Conservation (phyloP, 2,113 vertebrate genomes). For the Uria lomvia region DNA sequence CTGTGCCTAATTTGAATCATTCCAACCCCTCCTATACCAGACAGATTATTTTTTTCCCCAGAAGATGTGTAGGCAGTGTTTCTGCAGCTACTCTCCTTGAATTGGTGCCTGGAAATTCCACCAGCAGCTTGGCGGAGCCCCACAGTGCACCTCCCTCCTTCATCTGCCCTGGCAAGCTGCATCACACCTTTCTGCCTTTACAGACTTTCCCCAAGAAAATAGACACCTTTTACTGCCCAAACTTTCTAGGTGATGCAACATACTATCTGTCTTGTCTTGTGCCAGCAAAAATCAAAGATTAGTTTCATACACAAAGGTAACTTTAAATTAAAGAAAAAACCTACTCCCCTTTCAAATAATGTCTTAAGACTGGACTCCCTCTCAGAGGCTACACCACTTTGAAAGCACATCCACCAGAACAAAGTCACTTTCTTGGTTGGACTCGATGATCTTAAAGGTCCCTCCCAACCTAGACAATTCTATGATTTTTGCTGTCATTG, state of each 20-base stretch:
- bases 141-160: not conserved
- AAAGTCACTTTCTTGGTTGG: not conserved
- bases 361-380: not conserved
- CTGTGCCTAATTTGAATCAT: not conserved
- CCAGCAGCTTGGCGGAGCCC: not conserved
- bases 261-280: not conserved
- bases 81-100: not conserved
- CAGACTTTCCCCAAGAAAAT: not conserved
- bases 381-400: rapidly evolving
- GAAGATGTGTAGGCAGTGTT: not conserved
- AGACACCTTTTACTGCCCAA: not conserved
- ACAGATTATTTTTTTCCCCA: not conserved
- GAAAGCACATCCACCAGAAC: not conserved
- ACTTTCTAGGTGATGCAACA: not conserved
- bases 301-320: not conserved
- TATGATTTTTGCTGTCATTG: not conserved
- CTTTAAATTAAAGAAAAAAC: not conserved
- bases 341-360: not conserved
- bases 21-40: not conserved
- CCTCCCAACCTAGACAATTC: not conserved
- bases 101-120: not conserved
- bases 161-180: not conserved
- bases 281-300: not conserved
- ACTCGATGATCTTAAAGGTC: not conserved
- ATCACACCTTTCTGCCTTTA: not conserved